phyloP scores from a whole-genome alignment of 2,888 invertebrate genomes.

The Ormyrus pomaceus region DNA sequence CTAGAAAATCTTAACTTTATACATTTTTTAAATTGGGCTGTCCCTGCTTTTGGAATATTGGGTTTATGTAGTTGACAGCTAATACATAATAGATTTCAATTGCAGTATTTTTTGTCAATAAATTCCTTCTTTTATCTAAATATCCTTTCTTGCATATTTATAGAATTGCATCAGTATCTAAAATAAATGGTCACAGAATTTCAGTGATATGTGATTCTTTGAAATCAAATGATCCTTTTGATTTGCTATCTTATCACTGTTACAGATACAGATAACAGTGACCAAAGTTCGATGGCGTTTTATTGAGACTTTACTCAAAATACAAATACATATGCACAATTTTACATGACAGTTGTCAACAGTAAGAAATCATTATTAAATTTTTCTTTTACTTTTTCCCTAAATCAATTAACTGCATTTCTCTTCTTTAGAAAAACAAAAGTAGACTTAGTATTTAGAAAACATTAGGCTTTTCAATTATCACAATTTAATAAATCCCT shows the following conservation, averaged over 20 bases:
- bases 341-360: too few relatives aligned
- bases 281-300: slow-evolving; percentile 30
- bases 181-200: slow-evolving; percentile 28
- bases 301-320: slow-evolving; percentile 33
- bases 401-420: too few relatives aligned
- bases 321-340: too few relatives aligned
- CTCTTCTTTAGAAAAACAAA: too few relatives aligned
- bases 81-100: slow-evolving; percentile 16
- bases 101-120: slow-evolving; percentile 28
- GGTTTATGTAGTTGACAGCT: slow-evolving; percentile 10
- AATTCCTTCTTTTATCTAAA: slow-evolving; percentile 27
- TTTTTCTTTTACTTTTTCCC: too few relatives aligned
- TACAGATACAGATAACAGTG: slow-evolving; percentile 49
- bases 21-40: slow-evolving; percentile 2
- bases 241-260: slow-evolving; percentile 51
- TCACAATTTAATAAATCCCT: too few relatives aligned
- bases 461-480: too few relatives aligned
- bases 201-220: slow-evolving; percentile 19
- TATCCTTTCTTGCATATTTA: slow-evolving; percentile 43
- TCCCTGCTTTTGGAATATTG: slow-evolving; percentile 19
- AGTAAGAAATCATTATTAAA: too few relatives aligned
- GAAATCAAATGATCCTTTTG: slow-evolving; percentile 40
- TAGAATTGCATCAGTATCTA: slow-evolving; percentile 41
- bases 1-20: slow-evolving; percentile 3
- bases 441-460: too few relatives aligned